phyloP scores from a whole-genome alignment of 2,113 vertebrate species.

The Anolis sagrei region DNA sequence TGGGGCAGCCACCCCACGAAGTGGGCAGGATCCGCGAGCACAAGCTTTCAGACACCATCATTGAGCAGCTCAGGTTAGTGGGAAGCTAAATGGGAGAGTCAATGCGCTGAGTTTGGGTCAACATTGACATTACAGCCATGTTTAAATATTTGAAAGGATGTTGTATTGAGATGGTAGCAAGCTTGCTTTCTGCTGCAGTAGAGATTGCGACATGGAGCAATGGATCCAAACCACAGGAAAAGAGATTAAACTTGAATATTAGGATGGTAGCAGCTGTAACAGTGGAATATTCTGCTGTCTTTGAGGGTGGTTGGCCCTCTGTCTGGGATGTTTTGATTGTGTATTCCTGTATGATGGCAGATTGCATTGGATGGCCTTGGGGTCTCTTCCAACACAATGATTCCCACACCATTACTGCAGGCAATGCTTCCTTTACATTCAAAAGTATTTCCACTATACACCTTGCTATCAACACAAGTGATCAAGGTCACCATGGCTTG shows the following conservation, averaged over 20 bases:
- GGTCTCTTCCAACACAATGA: background rate
- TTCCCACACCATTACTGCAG: background rate
- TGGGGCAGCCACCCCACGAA: constrained; percentile 86
- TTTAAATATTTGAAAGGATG: too few species aligned
- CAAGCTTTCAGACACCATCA: constrained; percentile 80
- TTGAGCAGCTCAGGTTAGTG: constrained; percentile 89
- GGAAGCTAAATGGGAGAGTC: too few species aligned
- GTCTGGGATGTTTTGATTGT: too few species aligned
- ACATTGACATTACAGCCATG: background rate
- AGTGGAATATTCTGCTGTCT: background rate
- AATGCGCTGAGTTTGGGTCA: background rate
- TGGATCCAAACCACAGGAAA: too few species aligned
- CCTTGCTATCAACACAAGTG: background rate
- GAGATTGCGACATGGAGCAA: too few species aligned
- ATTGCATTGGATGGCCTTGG: too few species aligned
- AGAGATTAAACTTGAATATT: background rate
- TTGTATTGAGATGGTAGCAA: too few species aligned
- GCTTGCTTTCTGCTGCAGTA: too few species aligned
- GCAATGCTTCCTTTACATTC: background rate
- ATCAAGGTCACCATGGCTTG: background rate
- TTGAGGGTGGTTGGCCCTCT: too few species aligned
- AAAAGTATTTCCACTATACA: background rate
- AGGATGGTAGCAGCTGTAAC: background rate
- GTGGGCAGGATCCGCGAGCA: constrained; percentile 89
- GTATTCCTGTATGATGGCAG: too few species aligned